Evolutionary conservation across 2,797 vertebrate genomes (phyloP), one percentile per base, ranked within the genome.

Genomic region (Micrastur ruficollis): DNA sequence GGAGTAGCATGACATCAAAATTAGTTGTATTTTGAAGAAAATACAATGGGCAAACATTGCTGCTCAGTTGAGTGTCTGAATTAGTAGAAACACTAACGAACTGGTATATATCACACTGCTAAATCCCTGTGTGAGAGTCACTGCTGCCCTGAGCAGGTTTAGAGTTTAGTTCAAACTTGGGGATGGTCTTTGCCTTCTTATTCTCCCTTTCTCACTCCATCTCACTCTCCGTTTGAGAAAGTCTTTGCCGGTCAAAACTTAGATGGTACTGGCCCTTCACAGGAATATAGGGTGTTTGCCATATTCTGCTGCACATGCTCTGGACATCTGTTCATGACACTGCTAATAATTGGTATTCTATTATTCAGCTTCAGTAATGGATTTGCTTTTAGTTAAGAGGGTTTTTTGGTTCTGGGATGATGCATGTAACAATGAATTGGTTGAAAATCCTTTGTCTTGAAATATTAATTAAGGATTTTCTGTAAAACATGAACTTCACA

Each of bases 391-490:
- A 68, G 63, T 29, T 53, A 38, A 75, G 63, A 55, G 26, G 4
- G 0, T 9, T 34, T 68, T 62, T 68, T 81, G 6, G 7, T 81
- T 91, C 38, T 68, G 44, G 34, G 13, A 32, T 92, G 42, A 70
- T 81, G 74, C 7, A 12, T 68, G n/a, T 67, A 46, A 46, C 49
- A 71, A 7, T 42, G 70, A 74, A 89, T 53, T 29, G 44, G 26
- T 90, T 86, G 40, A 58, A 81, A 76, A 71, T 74, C 23, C 61
- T 93, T 86, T 86, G 34, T 78, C 70, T 93, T 95, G 66, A 94
- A 86, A 65, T 95, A 94, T 94, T 89, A 81, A 92, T 93, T 63
- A 56, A 73, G 49, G 25, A 52, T 80, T 92, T 92, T 91, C 27
- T 95, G 79, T 92, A 87, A 83, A 95, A 95, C 79, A 58, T 40